These are phyloP conservation scores for Thunnus thynnus DNA, from an alignment of 2,113 vertebrate species.

Conservation along the genomic window DNA sequence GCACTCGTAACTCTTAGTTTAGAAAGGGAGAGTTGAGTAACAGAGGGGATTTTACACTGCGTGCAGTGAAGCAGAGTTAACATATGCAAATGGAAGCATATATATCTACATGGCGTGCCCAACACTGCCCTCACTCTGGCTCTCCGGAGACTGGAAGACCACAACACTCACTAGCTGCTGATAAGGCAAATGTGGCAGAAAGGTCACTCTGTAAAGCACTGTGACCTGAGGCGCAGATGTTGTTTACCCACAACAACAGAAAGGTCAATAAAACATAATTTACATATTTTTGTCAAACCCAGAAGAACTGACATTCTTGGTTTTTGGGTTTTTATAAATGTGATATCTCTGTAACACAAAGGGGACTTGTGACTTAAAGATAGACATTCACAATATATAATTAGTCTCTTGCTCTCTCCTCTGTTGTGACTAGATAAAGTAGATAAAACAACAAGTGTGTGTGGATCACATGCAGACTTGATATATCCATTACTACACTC, in stretches of 20 bases:
- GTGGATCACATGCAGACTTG: background rate
- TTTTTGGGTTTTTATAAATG: background rate
- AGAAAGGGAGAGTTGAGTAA: slow-evolving; percentile 18
- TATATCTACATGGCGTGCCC: slow-evolving; percentile 29
- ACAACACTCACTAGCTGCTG: slow-evolving; percentile 50
- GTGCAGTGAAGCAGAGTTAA: slow-evolving; percentile 47
- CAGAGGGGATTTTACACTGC: slow-evolving; percentile 34
- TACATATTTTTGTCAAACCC: slow-evolving; percentile 44
- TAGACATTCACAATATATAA: background rate
- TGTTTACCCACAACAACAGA: slow-evolving; percentile 70
- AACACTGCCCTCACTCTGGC: slow-evolving; percentile 9
- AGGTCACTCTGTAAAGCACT: slow-evolving; percentile 49
- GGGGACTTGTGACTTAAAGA: background rate
- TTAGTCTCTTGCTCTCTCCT: background rate
- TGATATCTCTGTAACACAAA: background rate
- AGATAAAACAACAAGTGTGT: background rate
- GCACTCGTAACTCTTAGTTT: slow-evolving; percentile 50
- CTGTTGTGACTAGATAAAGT: background rate
- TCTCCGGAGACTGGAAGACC: slow-evolving; percentile 37
- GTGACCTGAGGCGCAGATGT: slow-evolving; percentile 68
- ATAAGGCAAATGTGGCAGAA: slow-evolving; percentile 51
- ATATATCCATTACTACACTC: background rate
- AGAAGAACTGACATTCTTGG: slow-evolving; percentile 13
- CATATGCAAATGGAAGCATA: slow-evolving; percentile 52
- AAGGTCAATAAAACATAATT: slow-evolving; percentile 56